phyloP scores from a whole-genome alignment of 2,797 vertebrate genomes.

The Phalloptychus januarius region DNA sequence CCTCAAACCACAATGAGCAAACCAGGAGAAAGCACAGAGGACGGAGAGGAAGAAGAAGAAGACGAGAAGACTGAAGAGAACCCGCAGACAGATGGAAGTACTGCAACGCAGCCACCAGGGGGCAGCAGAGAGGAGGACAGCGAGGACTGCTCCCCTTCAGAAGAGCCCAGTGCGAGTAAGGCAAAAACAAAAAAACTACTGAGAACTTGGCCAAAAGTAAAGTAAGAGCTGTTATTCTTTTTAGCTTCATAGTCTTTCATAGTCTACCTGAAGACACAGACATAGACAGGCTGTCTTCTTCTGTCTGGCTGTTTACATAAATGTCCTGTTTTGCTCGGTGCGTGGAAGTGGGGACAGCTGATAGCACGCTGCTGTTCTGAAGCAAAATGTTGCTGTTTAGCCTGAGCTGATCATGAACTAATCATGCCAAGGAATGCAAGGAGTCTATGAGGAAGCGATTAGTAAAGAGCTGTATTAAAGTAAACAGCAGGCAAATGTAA shows the following conservation, averaged over 20 bases:
- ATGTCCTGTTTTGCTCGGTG: not conserved
- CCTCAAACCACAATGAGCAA: not conserved
- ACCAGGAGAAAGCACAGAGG: not conserved
- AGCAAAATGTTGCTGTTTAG: not conserved
- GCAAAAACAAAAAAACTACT: too few relatives aligned
- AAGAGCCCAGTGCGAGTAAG: not conserved
- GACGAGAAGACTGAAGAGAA: not conserved
- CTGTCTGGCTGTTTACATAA: not conserved
- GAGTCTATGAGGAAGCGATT: not conserved
- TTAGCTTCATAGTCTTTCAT: not conserved
- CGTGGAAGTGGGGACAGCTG: not conserved
- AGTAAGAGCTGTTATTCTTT: not conserved
- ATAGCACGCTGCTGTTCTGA: not conserved
- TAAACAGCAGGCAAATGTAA: not conserved
- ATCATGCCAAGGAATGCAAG: not conserved
- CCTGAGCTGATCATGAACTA: not conserved
- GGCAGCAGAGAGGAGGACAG: not conserved
- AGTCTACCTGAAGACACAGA: not conserved
- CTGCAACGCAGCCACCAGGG: not conserved
- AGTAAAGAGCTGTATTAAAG: not conserved
- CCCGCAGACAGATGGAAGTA: not conserved
- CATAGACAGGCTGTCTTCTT: not conserved
- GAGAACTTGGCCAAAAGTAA: not conserved
- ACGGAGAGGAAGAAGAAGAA: not conserved
- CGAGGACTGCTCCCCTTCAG: not conserved